A percentile compares a stretch with the other conserved stretches of the same genome.
These are phyloP conservation scores for Melanargia galathea DNA, from an alignment of 2,888 invertebrate species.

Conservation along the genomic window DNA sequence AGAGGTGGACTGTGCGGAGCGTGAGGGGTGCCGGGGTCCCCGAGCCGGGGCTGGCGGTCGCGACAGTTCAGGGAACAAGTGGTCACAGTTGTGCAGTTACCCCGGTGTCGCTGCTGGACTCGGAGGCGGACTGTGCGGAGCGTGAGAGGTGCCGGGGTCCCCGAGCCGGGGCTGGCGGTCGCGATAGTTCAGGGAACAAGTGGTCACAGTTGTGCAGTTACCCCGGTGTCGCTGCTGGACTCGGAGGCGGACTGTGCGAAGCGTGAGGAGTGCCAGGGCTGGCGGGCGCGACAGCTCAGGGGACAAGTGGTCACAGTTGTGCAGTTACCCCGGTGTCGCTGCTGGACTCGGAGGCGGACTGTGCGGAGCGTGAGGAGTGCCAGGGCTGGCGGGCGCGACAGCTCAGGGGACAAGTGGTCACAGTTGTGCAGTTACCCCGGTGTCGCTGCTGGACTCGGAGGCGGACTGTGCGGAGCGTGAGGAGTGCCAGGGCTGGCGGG, in stretches of 20 bases:
- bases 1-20: slow-evolving; percentile 49
- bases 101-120: slow-evolving; percentile 75
- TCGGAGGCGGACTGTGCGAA: slow-evolving; percentile 54
- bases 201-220: slow-evolving; percentile 44
- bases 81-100: slow-evolving; percentile 49
- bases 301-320: neutral
- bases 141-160: too few relatives aligned
- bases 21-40: too few relatives aligned
- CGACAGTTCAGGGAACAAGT: slow-evolving; percentile 6
- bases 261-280: slow-evolving; percentile 14
- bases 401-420: neutral
- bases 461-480: slow-evolving; percentile 42
- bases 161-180: too few relatives aligned
- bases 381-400: too few relatives aligned
- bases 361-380: slow-evolving; percentile 24
- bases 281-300: neutral
- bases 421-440: slow-evolving; percentile 59
- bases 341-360: slow-evolving; percentile 65
- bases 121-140: slow-evolving; percentile 56
- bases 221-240: slow-evolving; percentile 75
- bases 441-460: slow-evolving; percentile 74
- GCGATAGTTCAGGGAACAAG: neutral
- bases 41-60: slow-evolving; percentile 27
- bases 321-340: slow-evolving; percentile 74
- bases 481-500: too few relatives aligned